Conservation (phyloP, 1,140 invertebrate genomes). For the Drosophila athabasca region DNA sequence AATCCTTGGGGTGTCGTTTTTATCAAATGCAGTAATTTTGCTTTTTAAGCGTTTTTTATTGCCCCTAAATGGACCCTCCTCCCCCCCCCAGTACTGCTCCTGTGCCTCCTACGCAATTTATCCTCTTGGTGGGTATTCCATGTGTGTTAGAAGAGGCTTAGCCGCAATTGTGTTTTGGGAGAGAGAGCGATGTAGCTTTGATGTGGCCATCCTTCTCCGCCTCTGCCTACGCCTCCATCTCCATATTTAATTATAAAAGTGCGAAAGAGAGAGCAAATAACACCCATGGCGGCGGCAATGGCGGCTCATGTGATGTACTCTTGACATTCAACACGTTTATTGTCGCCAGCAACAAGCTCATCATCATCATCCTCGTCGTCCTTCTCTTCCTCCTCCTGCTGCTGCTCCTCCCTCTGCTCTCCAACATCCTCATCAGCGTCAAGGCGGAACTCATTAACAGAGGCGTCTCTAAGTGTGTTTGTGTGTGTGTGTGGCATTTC, state of each 20-base stretch:
- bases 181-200: constrained; percentile 19
- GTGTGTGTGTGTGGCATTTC: constrained; percentile 12
- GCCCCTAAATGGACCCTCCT: neutral
- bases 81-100: too few species aligned
- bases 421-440: constrained; percentile 55
- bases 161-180: constrained; percentile 56
- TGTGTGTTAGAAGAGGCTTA: constrained; percentile 5
- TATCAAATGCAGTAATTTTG: constrained; percentile 55
- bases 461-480: constrained; percentile 32
- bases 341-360: constrained; percentile 57
- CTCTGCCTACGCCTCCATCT: neutral
- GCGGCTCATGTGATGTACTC: constrained; percentile 29
- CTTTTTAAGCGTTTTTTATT: constrained; percentile 64
- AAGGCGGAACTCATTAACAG: constrained; percentile 59
- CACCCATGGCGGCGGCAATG: constrained; percentile 1
- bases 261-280: constrained; percentile 28
- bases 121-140: neutral
- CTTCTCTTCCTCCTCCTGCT: neutral
- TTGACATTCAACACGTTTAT: constrained; percentile 65
- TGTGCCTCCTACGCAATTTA: too few species aligned
- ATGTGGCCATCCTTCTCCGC: constrained; percentile 25
- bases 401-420: neutral
- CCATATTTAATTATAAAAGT: constrained; percentile 51
- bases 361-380: constrained; percentile 27
- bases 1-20: constrained; percentile 65